These are phyloP conservation scores for Loriculus beryllinus DNA, from an alignment of 2,797 vertebrate genomes.

Conservation along the genomic window DNA sequence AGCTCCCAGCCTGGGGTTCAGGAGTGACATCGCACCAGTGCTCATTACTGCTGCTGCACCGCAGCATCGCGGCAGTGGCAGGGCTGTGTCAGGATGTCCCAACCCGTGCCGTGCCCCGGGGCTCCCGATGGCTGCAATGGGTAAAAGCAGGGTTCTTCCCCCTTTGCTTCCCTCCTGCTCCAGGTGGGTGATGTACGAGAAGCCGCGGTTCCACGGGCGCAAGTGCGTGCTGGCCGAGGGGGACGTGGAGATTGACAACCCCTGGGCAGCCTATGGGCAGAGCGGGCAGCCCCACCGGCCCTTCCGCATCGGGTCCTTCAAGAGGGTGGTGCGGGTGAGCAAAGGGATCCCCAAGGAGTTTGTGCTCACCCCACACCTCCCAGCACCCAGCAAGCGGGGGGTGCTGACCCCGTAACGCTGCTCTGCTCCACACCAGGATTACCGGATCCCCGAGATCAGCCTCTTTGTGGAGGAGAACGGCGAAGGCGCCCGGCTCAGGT, in stretches of 20 bases:
- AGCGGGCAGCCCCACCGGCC: neutral
- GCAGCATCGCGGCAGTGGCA: neutral
- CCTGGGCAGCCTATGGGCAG: constrained; percentile 53
- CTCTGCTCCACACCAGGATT: constrained; percentile 77
- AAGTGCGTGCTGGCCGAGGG: constrained; percentile 89
- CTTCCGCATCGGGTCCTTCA: constrained; percentile 78
- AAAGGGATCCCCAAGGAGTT: accelerated
- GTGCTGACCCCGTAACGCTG: accelerated
- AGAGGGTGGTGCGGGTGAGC: constrained; percentile 86
- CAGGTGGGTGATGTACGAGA: constrained; percentile 94
- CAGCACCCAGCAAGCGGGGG: accelerated
- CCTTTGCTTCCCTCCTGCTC: neutral
- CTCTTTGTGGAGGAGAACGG: constrained; percentile 88
- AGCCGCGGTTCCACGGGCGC: constrained; percentile 87
- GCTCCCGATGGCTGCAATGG: accelerated
- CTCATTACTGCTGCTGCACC: neutral
- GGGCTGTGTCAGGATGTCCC: neutral
- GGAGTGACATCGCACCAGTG: accelerated
- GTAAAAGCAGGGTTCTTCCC: accelerated
- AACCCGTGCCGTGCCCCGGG: neutral
- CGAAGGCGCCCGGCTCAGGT: constrained; percentile 81
- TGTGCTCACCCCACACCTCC: neutral
- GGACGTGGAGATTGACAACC: constrained; percentile 82
- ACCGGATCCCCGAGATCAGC: constrained; percentile 85
- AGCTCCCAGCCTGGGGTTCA: neutral